phyloP scores from a whole-genome alignment of 1,140 invertebrate genomes.

The Pygmarrhopalites habei region DNA sequence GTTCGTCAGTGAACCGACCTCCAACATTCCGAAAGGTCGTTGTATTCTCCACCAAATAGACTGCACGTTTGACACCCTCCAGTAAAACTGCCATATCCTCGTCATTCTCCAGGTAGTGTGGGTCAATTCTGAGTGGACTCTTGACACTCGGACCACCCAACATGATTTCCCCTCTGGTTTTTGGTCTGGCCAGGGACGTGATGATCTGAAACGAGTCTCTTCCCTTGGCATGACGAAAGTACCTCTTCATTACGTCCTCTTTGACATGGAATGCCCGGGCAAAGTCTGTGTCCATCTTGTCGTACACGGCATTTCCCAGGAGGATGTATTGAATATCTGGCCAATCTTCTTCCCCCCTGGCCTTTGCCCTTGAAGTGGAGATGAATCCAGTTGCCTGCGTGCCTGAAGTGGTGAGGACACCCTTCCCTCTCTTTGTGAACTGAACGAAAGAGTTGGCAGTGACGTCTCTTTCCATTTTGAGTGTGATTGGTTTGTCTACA shows the following conservation, averaged over 20 bases:
- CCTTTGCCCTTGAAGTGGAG: constrained; percentile 11
- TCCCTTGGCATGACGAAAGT: constrained; percentile 13
- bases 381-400: not conserved
- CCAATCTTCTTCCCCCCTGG: constrained; percentile 20
- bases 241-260: constrained; percentile 10
- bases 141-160: constrained; percentile 17
- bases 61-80: constrained; percentile 26
- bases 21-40: not conserved
- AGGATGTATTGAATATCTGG: constrained; percentile 22
- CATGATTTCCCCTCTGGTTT: constrained; percentile 11
- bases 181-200: not conserved
- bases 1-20: constrained; percentile 40
- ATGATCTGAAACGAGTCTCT: constrained; percentile 16
- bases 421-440: not conserved
- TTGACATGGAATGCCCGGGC: constrained; percentile 21
- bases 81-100: constrained; percentile 23
- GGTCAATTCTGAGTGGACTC: constrained; percentile 20
- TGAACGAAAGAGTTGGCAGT: not conserved
- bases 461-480: not conserved
- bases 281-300: constrained; percentile 12
- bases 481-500: not conserved
- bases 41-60: constrained; percentile 16
- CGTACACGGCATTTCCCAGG: constrained; percentile 12
- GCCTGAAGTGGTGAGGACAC: constrained; percentile 11
- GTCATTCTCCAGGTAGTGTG: constrained; percentile 32